Evolutionary conservation across 2,888 invertebrate species (phyloP).

Genomic region (Spatulosminthurus flaviceps): DNA sequence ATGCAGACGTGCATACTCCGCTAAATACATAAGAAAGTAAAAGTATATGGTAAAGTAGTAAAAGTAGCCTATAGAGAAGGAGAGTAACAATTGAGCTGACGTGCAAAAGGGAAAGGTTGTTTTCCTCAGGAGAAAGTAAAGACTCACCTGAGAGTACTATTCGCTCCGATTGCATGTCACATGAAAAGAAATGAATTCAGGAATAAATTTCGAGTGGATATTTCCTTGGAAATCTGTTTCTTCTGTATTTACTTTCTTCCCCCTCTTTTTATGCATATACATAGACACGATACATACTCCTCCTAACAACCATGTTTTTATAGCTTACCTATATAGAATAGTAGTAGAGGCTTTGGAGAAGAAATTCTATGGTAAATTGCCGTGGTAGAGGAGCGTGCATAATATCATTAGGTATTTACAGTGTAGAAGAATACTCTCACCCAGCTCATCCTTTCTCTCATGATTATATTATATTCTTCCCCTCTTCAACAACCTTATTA

Average conservation of each 20-base stretch:
- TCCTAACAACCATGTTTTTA: too few species aligned
- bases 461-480: conserved; percentile 39
- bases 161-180: conserved; percentile 34
- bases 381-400: neutral
- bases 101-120: neutral
- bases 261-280: too few species aligned
- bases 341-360: neutral
- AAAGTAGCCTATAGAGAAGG: too few species aligned
- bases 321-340: too few species aligned
- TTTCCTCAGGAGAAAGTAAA: conserved; percentile 15
- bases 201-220: conserved; percentile 48
- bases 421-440: neutral
- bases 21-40: too few species aligned
- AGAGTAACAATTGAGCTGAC: neutral
- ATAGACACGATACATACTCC: too few species aligned
- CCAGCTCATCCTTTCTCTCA: conserved; percentile 2
- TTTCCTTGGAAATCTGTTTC: conserved; percentile 13
- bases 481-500: neutral
- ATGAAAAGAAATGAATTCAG: conserved; percentile 42
- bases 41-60: too few species aligned
- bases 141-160: conserved; percentile 33
- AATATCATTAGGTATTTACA: conserved; percentile 8
- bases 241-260: conserved; percentile 34
- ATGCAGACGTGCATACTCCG: too few species aligned
- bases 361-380: neutral